Percentiles rank a stretch among this genome's conserved stretches.
Conservation (phyloP, 2,113 vertebrate genomes). For the Ardeotis arabs region DNA sequence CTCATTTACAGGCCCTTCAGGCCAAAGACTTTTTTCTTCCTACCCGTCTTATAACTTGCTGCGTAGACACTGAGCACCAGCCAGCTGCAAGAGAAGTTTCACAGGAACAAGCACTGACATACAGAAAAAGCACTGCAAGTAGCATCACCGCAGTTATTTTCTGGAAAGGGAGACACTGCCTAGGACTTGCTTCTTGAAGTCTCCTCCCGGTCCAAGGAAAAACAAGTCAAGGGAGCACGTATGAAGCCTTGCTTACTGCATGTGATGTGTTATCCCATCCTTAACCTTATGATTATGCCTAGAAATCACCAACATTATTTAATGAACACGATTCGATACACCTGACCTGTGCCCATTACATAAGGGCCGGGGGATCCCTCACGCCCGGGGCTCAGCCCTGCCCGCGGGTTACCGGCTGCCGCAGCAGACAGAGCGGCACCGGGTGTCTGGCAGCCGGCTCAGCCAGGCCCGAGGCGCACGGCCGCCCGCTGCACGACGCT, state of each 20-base stretch:
- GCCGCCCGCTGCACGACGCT: neutral
- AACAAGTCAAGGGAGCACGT: neutral
- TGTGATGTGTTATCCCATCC: neutral
- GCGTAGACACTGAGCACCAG: neutral
- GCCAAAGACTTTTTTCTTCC: neutral
- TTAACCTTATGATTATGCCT: too few relatives aligned
- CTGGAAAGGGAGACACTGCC: neutral
- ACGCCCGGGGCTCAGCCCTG: neutral
- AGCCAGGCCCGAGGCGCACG: neutral
- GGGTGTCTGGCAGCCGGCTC: rapidly evolving
- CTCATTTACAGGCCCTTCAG: neutral
- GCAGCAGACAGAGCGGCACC: neutral
- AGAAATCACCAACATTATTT: rapidly evolving
- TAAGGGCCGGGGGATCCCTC: neutral
- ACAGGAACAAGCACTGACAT: neutral
- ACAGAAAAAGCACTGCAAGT: rapidly evolving
- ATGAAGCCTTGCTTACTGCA: rapidly evolving
- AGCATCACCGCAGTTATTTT: neutral
- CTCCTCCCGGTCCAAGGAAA: neutral
- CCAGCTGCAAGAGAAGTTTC: neutral
- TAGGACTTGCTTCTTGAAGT: neutral
- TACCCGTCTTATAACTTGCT: neutral
- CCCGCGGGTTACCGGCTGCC: neutral
- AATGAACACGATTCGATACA: rapidly evolving
- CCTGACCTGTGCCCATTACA: neutral